A percentile compares a stretch with the other conserved stretches of the same genome.
Evolutionary conservation across 2,888 invertebrate genomes (phyloP).

Genomic region (Scaeva pyrastri): DNA sequence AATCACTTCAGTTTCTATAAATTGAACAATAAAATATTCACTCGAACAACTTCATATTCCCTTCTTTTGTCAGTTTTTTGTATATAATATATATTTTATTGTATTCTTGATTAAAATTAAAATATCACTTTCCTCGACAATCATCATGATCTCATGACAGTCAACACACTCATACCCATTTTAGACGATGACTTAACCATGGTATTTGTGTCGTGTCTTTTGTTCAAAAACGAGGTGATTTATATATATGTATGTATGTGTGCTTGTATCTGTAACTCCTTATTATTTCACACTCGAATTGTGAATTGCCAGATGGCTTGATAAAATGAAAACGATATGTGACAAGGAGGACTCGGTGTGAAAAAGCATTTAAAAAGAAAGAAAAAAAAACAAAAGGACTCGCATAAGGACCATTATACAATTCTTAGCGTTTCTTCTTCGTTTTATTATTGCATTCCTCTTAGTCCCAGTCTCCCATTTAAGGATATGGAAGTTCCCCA

Average conservation of each 20-base stretch:
- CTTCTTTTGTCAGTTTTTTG: not conserved
- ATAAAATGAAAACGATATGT: slow-evolving; percentile 44
- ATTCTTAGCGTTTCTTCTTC: slow-evolving; percentile 16
- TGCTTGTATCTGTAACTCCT: not conserved
- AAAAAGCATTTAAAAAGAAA: slow-evolving; percentile 37
- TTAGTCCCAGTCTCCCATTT: not conserved
- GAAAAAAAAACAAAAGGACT: slow-evolving; percentile 26
- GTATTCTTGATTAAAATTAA: slow-evolving; percentile 29
- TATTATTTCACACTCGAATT: slow-evolving; percentile 56
- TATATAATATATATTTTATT: too few relatives aligned
- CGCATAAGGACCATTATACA: slow-evolving; percentile 18
- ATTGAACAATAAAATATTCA: slow-evolving; percentile 23
- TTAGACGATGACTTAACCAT: not conserved
- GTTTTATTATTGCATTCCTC: slow-evolving; percentile 26
- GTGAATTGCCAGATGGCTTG: slow-evolving; percentile 65
- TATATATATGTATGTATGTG: not conserved
- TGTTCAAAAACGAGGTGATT: too few relatives aligned
- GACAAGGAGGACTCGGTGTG: slow-evolving; percentile 30
- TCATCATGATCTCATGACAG: slow-evolving; percentile 22
- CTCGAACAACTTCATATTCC: not conserved
- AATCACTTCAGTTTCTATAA: not conserved
- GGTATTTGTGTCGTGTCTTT: slow-evolving; percentile 13
- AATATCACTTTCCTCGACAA: slow-evolving; percentile 22
- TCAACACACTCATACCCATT: not conserved
- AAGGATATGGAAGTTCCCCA: not conserved